Evolutionary conservation across 1,140 invertebrate species (phyloP).

Genomic region (Brachionus angularis): DNA sequence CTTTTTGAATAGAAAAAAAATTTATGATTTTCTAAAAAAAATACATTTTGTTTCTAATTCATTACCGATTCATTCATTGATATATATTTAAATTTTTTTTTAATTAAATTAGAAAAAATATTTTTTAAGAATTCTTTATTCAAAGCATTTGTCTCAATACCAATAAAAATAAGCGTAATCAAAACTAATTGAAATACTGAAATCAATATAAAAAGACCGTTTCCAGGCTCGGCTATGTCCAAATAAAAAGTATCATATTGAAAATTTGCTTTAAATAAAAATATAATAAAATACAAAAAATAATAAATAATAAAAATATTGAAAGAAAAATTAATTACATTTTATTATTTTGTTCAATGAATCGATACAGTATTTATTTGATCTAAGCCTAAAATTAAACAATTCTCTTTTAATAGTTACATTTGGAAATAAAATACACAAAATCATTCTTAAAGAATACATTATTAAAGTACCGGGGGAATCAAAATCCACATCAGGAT

Average conservation of each 20-base stretch:
- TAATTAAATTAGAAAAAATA: constrained; percentile 9
- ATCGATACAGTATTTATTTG: constrained; percentile 25
- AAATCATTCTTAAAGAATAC: constrained; percentile 10
- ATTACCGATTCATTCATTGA: constrained; percentile 32
- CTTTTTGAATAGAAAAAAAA: neutral
- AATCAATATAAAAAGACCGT: constrained; percentile 33
- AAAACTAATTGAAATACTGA: constrained; percentile 19
- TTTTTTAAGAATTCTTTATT: constrained; percentile 17
- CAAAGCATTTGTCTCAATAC: constrained; percentile 19
- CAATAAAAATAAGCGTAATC: neutral
- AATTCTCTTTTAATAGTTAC: constrained; percentile 28
- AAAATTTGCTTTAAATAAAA: constrained; percentile 18
- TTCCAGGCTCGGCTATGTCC: constrained; percentile 35
- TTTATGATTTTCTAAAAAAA: neutral
- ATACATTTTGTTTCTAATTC: neutral
- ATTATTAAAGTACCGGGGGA: constrained; percentile 6
- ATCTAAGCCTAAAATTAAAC: constrained; percentile 15
- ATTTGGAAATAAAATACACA: constrained; percentile 35
- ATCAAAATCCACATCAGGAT: constrained; percentile 17
- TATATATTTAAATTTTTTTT: constrained; percentile 4
- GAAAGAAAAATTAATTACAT: constrained; percentile 13
- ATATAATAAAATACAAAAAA: too few relatives aligned
- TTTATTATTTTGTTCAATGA: constrained; percentile 15
- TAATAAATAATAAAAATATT: neutral
- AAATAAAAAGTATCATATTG: constrained; percentile 10